Base-by-base conservation (phyloP, 1,140 invertebrate species). In the Drosophila burlai region DNA sequence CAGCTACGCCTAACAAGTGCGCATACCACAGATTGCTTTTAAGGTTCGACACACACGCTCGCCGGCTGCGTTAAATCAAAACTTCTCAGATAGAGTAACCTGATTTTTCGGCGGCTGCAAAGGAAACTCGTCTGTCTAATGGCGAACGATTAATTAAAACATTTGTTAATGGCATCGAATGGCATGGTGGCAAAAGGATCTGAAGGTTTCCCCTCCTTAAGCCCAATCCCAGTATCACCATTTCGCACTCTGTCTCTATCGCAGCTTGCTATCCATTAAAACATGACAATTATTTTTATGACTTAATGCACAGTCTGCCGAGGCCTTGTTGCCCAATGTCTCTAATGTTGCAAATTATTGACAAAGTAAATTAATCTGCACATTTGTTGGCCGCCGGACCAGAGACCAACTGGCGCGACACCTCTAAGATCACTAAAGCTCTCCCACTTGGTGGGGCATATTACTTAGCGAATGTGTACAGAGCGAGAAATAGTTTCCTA, bases 111-210 rank as follows among this genome's bases (percentile, higher is more conserved):
- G 26, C n/a, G 34, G 47, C 26, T 26, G 5, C 29, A 29, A 58
- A 71, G 63, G 72, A 85, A 80, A 83, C 76, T 34, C 59, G 82
- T 78, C 79, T 79, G 82, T 78, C 75, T 79, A 79, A 80, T 80
- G 64, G 80, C 54, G n/a, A 40, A n/a, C 77, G 68, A 89, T 89
- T 87, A 87, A 87, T 87, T 87, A 89, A 78, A 89, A 89, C 84
- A 63, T 87, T 84, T 75, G 68, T 81, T 89, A 89, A 81, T 84
- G 81, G 63, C 77, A 80, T 57, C 73, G 57, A 80, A 76, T 63
- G 65, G 50, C 79, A 63, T 83, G 68, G 59, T 81, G 57, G 75
- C 62, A 55, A 52, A 71, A 74, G 71, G 71, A 74, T 74, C 21
- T 60, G 74, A 69, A 61, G 74, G 74, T 69, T 59, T 57, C 24